phyloP scores from a whole-genome alignment of 2,888 invertebrate genomes.

The Amitus sp. region DNA sequence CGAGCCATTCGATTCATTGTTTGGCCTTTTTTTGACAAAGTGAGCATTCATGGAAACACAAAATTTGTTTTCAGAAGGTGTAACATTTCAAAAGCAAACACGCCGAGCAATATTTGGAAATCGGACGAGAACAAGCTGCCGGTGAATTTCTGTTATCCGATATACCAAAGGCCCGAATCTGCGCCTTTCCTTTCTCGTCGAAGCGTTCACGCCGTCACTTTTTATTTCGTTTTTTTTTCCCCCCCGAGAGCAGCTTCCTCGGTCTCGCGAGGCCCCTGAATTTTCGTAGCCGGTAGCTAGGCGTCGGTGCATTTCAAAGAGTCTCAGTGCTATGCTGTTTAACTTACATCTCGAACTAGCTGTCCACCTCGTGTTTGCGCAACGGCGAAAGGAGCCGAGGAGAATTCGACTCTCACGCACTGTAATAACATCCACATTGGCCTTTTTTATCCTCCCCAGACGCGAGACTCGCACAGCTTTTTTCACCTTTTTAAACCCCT shows the following conservation, averaged over 20 bases:
- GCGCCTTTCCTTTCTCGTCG: neutral
- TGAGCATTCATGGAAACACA: neutral
- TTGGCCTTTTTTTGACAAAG: neutral
- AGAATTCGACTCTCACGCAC: slow-evolving; percentile 40
- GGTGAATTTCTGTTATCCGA: neutral
- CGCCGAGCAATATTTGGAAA: neutral
- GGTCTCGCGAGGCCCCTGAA: too few relatives aligned
- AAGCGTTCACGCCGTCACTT: neutral
- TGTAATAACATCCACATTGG: slow-evolving; percentile 37
- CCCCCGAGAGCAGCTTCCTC: neutral
- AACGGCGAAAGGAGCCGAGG: slow-evolving; percentile 44
- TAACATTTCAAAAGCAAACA: neutral
- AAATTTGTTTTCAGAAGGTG: neutral
- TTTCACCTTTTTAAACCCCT: too few relatives aligned
- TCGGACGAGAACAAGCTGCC: neutral
- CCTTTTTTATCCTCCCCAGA: slow-evolving; percentile 22
- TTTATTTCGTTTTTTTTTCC: too few relatives aligned
- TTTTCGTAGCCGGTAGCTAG: slow-evolving; percentile 38
- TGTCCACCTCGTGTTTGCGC: slow-evolving; percentile 57
- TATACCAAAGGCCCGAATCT: neutral
- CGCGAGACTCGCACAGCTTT: slow-evolving; percentile 9
- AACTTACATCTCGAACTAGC: slow-evolving; percentile 60
- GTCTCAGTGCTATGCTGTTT: slow-evolving; percentile 52
- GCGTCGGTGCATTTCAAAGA: slow-evolving; percentile 53
- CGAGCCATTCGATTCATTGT: neutral